Evolutionary conservation across 2,113 vertebrate genomes (phyloP), one percentile per base, ranked within the genome.

Genomic region (Pseudopipra pipra): DNA sequence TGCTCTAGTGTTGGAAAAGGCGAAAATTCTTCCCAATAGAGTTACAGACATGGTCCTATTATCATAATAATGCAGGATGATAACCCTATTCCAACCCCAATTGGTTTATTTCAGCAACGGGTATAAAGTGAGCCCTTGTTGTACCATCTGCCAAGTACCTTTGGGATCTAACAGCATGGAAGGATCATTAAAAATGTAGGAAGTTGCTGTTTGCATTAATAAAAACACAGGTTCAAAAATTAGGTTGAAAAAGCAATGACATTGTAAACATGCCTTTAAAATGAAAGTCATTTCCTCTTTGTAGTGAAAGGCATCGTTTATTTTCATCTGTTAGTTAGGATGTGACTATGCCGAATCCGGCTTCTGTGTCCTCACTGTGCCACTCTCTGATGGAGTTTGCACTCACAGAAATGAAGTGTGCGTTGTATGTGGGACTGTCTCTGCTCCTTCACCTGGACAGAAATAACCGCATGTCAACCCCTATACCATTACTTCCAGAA

Each of bases 181-280:
- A 93, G 33, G 73, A 68, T 88, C 89, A 96, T 95, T 95, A 96
- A 93, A 96, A 93, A 95, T 96, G 87, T 75, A 95, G 92, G 87
- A 83, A 90, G 87, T 84, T 96, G 80, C 58, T 88, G 79, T 93
- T 94, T 84, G 92, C 88, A 78, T 95, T 75, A 94, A 95, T 85
- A 96, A 94, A 88, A 95, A 82, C 92, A 95, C 68, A 76, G 37
- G 81, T 91, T 95, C 79, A 84, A 96, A 95, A 95, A 94, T 67
- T 37, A 84, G 56, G 71, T 59, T 85, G 73, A 93, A 89, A 90
- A 93, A 94, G 68, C 61, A 92, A 81, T 77, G 80, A 65, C 79
- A 37, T 54, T 95, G 67, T 65, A 91, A 96, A 94, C 55, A 90
- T 9, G 52, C 46, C 74, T 94, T 93, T 89, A 82, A 95, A 89